Evolutionary conservation across 2,888 invertebrate genomes (phyloP), one percentile per base, ranked within the genome.

Genomic region (Phasia obesa): DNA sequence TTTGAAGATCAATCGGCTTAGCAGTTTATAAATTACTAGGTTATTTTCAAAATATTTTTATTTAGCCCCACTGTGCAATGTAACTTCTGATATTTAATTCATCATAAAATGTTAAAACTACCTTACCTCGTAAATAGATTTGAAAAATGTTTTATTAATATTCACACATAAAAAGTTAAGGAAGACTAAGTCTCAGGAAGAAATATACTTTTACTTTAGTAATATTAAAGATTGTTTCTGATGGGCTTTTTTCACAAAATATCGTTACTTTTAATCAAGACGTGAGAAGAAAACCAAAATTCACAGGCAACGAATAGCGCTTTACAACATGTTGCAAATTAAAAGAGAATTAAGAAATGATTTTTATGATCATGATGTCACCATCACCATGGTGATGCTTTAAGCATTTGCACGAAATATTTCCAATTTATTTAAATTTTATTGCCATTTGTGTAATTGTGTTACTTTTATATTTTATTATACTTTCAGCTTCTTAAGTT

Each of bases 281-380:
- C n/a, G 15, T 13, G 38, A 13, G 11, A n/a, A 42, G 15, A 13
- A 42, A n/a, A 42, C 1, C 13, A 42, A 4, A 13, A 42, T 4
- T 1, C 1, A 15, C 7, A 11, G 13, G 11, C 13, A 42, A 42
- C 1, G 4, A 42, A n/a, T 4, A 13, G 15, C 38, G n/a, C 13
- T 11, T 15, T n/a, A 3, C 27, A 15, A 42, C 4, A 13, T 42
- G n/a, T 38, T 73, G 1, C 6, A 42, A 73, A 81, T 60, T 53
- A 27, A 70, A 51, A 64, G 31, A 27, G 59, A 75, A 81, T 69
- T 57, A 77, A 67, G 76, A 35, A 55, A 67, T 62, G 60, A 77
- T 81, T 76, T 81, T 73, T 76, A 71, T 62, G 79, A 80, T 53
- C 9, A 31, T 31, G 31, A 9, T 31, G 31, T 31, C 6, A 5